These are phyloP conservation scores for Drepanosiphum platanoidis DNA, from an alignment of 2,888 invertebrate genomes.

Conservation along the genomic window DNA sequence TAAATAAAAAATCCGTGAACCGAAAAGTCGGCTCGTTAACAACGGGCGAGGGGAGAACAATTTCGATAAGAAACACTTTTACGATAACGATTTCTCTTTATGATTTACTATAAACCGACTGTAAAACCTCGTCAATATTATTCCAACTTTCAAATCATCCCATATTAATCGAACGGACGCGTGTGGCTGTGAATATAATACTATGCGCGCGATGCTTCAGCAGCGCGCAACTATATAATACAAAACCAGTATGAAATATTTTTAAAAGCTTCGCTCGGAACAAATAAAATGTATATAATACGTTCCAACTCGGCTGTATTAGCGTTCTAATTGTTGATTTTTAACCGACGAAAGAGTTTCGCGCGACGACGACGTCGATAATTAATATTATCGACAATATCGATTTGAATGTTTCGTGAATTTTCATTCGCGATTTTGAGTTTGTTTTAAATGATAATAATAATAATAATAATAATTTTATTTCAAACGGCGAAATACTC, in stretches of 20 bases:
- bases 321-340: too few relatives aligned
- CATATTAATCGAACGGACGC: background rate
- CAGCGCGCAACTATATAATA: too few relatives aligned
- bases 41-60: background rate
- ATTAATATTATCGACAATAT: background rate
- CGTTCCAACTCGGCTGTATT: too few relatives aligned
- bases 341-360: too few relatives aligned
- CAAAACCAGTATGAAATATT: too few relatives aligned
- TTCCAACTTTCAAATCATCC: constrained; percentile 28
- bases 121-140: background rate
- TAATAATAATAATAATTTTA: too few relatives aligned
- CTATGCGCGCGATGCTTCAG: too few relatives aligned
- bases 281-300: too few relatives aligned
- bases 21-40: constrained; percentile 4
- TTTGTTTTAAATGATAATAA: too few relatives aligned
- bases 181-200: background rate
- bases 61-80: constrained; percentile 46
- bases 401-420: background rate
- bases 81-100: constrained; percentile 58
- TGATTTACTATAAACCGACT: background rate
- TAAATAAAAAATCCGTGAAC: constrained; percentile 17
- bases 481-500: too few relatives aligned
- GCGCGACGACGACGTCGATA: too few relatives aligned
- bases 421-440: background rate
- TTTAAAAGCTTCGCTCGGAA: background rate